These are phyloP conservation scores for Chymomyza caudatula DNA, from an alignment of 2,888 invertebrate species.

Conservation along the genomic window DNA sequence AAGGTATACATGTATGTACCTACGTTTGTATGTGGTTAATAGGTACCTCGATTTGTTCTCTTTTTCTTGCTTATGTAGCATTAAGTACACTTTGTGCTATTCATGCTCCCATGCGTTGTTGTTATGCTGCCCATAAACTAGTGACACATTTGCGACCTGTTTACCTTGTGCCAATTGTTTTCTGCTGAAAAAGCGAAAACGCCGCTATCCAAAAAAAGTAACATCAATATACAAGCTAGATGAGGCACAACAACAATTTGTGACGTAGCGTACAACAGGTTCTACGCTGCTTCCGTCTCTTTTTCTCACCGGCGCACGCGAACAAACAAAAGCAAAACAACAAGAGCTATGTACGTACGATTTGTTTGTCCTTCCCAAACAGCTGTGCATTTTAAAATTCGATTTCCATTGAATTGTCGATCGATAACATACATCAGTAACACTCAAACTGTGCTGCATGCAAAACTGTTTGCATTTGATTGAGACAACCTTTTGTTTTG, in stretches of 20 bases:
- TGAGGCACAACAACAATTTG: slow-evolving; percentile 21
- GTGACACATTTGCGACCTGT: slow-evolving; percentile 40
- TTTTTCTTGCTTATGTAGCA: neutral
- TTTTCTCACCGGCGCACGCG: slow-evolving; percentile 9
- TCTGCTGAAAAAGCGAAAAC: slow-evolving; percentile 59
- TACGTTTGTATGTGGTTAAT: neutral
- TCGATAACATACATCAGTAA: slow-evolving; percentile 42
- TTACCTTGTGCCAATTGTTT: slow-evolving; percentile 57
- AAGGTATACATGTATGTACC: neutral
- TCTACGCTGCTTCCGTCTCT: slow-evolving; percentile 2
- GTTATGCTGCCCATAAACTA: neutral
- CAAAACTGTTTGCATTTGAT: slow-evolving; percentile 37
- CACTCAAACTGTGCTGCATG: slow-evolving; percentile 33
- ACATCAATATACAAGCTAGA: slow-evolving; percentile 12
- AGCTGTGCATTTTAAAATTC: neutral
- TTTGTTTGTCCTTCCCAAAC: neutral
- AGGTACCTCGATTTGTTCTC: neutral
- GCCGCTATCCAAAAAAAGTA: slow-evolving; percentile 13
- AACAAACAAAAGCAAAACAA: neutral
- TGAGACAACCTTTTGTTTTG: slow-evolving; percentile 24
- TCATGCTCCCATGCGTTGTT: neutral
- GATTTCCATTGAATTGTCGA: slow-evolving; percentile 9
- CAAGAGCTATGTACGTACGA: neutral
- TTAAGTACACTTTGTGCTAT: neutral
- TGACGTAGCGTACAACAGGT: slow-evolving; percentile 47